Percentiles rank a stretch among this genome's conserved stretches.
Conservation (phyloP, 92 coral and sea anemone species). For the Epizoanthus illoricatus region DNA sequence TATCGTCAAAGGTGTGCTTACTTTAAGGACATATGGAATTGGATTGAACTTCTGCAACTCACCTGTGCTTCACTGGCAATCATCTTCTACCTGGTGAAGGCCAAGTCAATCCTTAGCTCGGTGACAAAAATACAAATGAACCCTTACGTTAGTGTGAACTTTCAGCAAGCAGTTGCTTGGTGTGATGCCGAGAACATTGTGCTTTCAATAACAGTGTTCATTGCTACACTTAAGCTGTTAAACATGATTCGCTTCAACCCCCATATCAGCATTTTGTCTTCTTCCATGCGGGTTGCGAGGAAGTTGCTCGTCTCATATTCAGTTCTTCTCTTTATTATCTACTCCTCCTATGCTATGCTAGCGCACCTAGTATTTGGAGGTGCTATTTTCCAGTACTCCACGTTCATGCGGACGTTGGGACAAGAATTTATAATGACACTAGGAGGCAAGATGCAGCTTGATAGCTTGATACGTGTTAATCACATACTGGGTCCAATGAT, state of each 20-base stretch:
- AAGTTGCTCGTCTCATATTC: slow-evolving; percentile 66
- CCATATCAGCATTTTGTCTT: slow-evolving; percentile 65
- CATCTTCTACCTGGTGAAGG: slow-evolving; percentile 59
- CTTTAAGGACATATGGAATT: slow-evolving; percentile 68
- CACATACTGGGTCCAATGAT: slow-evolving; percentile 61
- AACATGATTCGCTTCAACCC: slow-evolving; percentile 79
- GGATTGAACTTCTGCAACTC: slow-evolving; percentile 70
- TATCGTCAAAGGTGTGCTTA: slow-evolving; percentile 49
- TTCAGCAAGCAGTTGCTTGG: slow-evolving; percentile 60
- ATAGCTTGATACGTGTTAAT: slow-evolving; percentile 38
- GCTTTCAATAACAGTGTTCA: slow-evolving; percentile 63
- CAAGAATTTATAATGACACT: slow-evolving; percentile 66
- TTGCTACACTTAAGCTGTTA: slow-evolving; percentile 66
- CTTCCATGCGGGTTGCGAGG: slow-evolving; percentile 60
- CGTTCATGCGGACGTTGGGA: slow-evolving; percentile 49
- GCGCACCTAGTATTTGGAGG: slow-evolving; percentile 51
- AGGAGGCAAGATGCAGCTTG: slow-evolving; percentile 63
- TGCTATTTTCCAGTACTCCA: slow-evolving; percentile 43
- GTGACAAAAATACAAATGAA: slow-evolving; percentile 57
- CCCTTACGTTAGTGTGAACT: slow-evolving; percentile 72
- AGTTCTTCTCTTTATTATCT: slow-evolving; percentile 50
- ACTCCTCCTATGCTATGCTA: slow-evolving; percentile 56
- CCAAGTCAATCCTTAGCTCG: slow-evolving; percentile 55
- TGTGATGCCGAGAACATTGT: slow-evolving; percentile 66
- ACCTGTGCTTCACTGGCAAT: slow-evolving; percentile 55